phyloP scores from a whole-genome alignment of 2,797 vertebrate species.

The Aphelocoma californica region DNA sequence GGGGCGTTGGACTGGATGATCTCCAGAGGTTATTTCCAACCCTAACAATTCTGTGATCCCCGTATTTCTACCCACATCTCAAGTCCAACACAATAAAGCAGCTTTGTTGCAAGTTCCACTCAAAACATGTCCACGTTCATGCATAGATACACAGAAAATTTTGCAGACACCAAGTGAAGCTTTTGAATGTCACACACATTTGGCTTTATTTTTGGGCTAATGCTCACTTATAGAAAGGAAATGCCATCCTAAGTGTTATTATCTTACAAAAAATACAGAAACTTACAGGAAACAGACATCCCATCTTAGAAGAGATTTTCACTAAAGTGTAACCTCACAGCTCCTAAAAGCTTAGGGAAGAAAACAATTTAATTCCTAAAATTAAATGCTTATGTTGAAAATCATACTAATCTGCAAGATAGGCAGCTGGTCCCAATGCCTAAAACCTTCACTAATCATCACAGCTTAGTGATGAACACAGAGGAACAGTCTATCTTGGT shows the following conservation, averaged over 20 bases:
- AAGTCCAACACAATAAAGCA: not conserved
- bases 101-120: not conserved
- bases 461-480: not conserved
- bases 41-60: not conserved
- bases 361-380: not conserved
- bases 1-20: accelerated
- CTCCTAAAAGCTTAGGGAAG: not conserved
- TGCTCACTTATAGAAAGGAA: not conserved
- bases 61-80: not conserved
- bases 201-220: not conserved
- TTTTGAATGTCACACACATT: not conserved
- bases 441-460: not conserved
- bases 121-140: accelerated
- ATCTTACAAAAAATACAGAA: not conserved
- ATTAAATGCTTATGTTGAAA: not conserved
- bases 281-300: not conserved
- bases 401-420: not conserved
- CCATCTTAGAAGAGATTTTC: not conserved
- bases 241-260: not conserved
- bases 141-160: not conserved
- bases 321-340: not conserved
- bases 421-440: not conserved
- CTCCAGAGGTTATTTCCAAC: not conserved
- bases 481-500: not conserved
- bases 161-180: not conserved